A percentile compares a stretch with the other conserved stretches of the same genome.
These are phyloP conservation scores for Hesperophylax magnus DNA, from an alignment of 1,140 invertebrate genomes.

Conservation along the genomic window DNA sequence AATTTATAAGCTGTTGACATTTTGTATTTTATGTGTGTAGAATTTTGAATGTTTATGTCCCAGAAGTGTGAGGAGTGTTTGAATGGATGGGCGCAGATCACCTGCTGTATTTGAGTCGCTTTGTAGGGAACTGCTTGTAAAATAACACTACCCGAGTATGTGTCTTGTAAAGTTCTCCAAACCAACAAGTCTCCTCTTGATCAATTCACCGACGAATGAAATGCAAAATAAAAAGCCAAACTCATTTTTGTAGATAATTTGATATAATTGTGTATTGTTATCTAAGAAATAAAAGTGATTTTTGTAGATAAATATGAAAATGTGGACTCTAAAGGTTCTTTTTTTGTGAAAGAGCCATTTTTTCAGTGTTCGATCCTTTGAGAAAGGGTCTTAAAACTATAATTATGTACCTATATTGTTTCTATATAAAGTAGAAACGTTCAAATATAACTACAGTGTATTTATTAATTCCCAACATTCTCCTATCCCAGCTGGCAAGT, in stretches of 20 bases:
- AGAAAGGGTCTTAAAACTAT: constrained; percentile 57
- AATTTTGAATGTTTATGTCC: constrained; percentile 52
- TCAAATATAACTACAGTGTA: constrained; percentile 48
- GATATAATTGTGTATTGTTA: constrained; percentile 59
- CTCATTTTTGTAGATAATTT: constrained; percentile 59
- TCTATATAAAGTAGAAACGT: constrained; percentile 59
- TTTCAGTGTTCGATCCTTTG: constrained; percentile 58
- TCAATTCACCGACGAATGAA: constrained; percentile 48
- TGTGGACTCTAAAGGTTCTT: constrained; percentile 57
- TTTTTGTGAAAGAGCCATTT: constrained; percentile 58
- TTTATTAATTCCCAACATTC: constrained; percentile 32
- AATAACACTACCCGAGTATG: constrained; percentile 54
- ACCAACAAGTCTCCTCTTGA: background rate
- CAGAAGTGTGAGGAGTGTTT: background rate
- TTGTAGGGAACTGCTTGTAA: constrained; percentile 58
- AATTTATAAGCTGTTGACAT: constrained; percentile 46
- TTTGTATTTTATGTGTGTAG: constrained; percentile 58
- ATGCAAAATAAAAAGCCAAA: constrained; percentile 55
- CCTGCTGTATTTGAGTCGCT: constrained; percentile 56
- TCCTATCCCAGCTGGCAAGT: background rate
- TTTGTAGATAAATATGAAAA: constrained; percentile 59
- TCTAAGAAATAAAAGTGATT: constrained; percentile 58
- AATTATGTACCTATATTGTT: constrained; percentile 60
- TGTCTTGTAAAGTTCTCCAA: constrained; percentile 48
- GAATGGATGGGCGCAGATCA: constrained; percentile 36